Evolutionary conservation across 2,797 vertebrate species (phyloP).

Genomic region (Labeo calbasu): DNA sequence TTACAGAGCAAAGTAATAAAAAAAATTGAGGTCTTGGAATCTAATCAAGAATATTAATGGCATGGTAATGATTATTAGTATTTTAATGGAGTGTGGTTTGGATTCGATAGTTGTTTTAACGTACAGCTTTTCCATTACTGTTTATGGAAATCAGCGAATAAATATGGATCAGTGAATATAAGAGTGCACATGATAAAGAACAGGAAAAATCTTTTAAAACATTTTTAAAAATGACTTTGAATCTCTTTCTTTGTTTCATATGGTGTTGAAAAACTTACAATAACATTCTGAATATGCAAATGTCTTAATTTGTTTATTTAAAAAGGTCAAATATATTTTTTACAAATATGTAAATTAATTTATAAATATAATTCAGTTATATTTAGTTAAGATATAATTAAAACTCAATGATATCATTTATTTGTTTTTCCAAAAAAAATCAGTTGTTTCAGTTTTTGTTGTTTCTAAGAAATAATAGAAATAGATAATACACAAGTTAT

Average conservation of each 20-base stretch:
- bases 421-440: no score
- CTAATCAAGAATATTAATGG: slow-evolving; percentile 14
- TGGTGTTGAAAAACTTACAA: not conserved
- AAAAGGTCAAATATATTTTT: not conserved
- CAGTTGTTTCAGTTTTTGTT: no score
- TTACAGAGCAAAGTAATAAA: slow-evolving; percentile 21
- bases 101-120: not conserved
- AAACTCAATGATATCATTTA: no score
- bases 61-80: not conserved
- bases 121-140: not conserved
- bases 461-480: not conserved
- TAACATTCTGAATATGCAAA: not conserved
- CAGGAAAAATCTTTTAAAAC: not conserved
- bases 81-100: slow-evolving; percentile 1
- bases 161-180: not conserved
- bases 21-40: slow-evolving; percentile 30
- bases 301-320: not conserved
- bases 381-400: no score
- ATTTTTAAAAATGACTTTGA: not conserved
- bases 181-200: not conserved
- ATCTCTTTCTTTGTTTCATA: not conserved
- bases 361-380: not conserved
- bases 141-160: not conserved
- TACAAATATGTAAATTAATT: not conserved
- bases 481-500: not conserved